These are phyloP conservation scores for Melinaea menophilus DNA, from an alignment of 2,888 invertebrate species.

Conservation along the genomic window DNA sequence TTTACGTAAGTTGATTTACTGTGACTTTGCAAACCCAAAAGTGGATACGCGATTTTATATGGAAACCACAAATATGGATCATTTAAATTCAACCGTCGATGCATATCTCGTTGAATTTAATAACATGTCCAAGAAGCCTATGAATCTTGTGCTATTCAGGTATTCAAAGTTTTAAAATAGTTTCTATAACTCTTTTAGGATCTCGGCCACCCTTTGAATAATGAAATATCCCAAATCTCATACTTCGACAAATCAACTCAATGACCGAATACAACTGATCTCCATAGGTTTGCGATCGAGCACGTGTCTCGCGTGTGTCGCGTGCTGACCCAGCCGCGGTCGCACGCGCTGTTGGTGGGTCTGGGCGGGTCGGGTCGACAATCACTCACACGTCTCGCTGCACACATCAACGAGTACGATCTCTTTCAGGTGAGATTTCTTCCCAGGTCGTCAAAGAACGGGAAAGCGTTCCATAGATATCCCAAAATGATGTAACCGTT, in stretches of 20 bases:
- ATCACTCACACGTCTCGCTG: slow-evolving; percentile 91
- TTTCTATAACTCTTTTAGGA: too few species aligned
- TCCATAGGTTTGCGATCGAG: slow-evolving; percentile 91
- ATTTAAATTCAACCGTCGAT: slow-evolving; percentile 89
- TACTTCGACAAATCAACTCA: not conserved
- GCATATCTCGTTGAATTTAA: slow-evolving; percentile 94
- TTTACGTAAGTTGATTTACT: slow-evolving; percentile 91
- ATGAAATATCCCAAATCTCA: not conserved
- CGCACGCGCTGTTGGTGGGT: slow-evolving; percentile 93
- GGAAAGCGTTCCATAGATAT: too few species aligned
- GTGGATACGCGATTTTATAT: slow-evolving; percentile 92
- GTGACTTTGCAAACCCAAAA: slow-evolving; percentile 97
- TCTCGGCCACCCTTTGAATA: not conserved
- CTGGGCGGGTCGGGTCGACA: slow-evolving; percentile 96
- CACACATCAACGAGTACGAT: slow-evolving; percentile 97
- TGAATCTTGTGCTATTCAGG: slow-evolving; percentile 95
- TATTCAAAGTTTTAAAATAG: slow-evolving; percentile 44
- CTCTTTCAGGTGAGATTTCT: slow-evolving; percentile 77
- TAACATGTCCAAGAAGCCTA: slow-evolving; percentile 97
- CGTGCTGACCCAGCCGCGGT: slow-evolving; percentile 93
- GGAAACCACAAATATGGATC: slow-evolving; percentile 90
- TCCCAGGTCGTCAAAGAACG: too few species aligned
- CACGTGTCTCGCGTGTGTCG: slow-evolving; percentile 94
- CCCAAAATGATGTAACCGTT: too few species aligned
- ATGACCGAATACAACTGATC: not conserved